Percentiles rank a stretch among this genome's conserved stretches.
phyloP scores from a whole-genome alignment of 2,888 invertebrate species.

The Agrotis puta region DNA sequence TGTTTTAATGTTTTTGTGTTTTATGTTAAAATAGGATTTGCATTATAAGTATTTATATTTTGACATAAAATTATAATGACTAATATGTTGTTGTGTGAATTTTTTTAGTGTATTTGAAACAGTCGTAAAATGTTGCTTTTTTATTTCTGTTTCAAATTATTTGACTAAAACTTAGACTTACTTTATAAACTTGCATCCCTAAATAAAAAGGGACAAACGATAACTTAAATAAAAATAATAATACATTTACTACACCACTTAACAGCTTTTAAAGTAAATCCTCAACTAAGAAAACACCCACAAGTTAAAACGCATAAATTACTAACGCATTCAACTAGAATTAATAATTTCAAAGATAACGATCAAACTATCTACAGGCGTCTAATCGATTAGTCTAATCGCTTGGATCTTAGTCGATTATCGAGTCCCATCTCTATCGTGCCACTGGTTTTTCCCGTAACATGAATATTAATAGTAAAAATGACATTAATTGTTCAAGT shows the following conservation, averaged over 20 bases:
- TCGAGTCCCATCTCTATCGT: slow-evolving; percentile 57
- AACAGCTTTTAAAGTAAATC: slow-evolving; percentile 4
- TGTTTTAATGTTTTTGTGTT: slow-evolving; percentile 1
- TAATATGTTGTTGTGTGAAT: too few relatives aligned
- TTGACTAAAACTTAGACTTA: too few relatives aligned
- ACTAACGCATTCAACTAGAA: slow-evolving; percentile 26
- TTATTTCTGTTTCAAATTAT: too few relatives aligned
- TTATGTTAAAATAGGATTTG: not conserved
- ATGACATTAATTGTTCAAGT: slow-evolving; percentile 66
- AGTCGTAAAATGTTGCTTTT: too few relatives aligned
- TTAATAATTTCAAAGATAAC: slow-evolving; percentile 38
- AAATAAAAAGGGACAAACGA: not conserved
- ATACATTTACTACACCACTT: not conserved
- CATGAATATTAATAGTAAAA: slow-evolving; percentile 58
- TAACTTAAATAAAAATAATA: not conserved
- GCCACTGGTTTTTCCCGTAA: slow-evolving; percentile 50
- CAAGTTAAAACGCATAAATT: slow-evolving; percentile 16
- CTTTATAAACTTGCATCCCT: not conserved
- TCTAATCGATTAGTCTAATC: slow-evolving; percentile 57
- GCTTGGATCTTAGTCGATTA: slow-evolving; percentile 41
- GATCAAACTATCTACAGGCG: slow-evolving; percentile 32
- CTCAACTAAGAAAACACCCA: slow-evolving; percentile 4
- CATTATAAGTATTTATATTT: not conserved
- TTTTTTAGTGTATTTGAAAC: too few relatives aligned
- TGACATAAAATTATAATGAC: not conserved